Base-by-base conservation (phyloP, 2,797 vertebrate genomes). In the Onychomys leucogaster region DNA sequence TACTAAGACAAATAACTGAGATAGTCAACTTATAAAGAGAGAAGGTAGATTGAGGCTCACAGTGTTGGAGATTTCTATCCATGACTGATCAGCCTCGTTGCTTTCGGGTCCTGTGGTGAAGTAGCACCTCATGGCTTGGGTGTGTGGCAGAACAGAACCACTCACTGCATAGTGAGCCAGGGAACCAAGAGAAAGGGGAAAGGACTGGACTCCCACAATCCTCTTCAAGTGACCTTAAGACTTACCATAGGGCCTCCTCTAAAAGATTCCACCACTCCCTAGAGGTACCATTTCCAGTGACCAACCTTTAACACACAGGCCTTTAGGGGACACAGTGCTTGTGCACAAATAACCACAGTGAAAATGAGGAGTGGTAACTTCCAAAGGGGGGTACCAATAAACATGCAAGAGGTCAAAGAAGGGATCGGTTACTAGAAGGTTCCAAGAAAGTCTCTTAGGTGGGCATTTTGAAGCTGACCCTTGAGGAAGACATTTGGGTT, bases 361-460 rank as follows among this genome's bases (percentile, higher is more conserved):
- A 7, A 95, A 87, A 81, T 32, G 55, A 89, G 81, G 67, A 52
- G 8, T 43, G 41, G 25, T 32, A 65, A 83, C 8, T 19, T 75
- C 34, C 32, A 2, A 78, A 81, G 17, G 59, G 11, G n/a, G 8
- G 2, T 41, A 80, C 43, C 78, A 75, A 29, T 34, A 85, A 92
- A 85, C 43, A 95, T 10, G 23, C 21, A 93, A 23, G 37, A 75
- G 16, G 49, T 73, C 6, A 88, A 86, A 89, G 85, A 85, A 78
- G 63, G 49, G 80, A 57, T 12, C 19, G 27, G 78, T 71, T 32
- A 81, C n/a, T 91, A 94, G 61, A 75, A 83, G 84, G 21, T 52
- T 94, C 92, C 86, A 91, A 21, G 61, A 93, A 75, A 46, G 7
- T 17, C 88, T 78, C 80, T 57, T 69, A 80, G 83, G 32, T 63